Percentiles rank a stretch among this genome's conserved stretches.
Evolutionary conservation across 1,140 invertebrate genomes (phyloP).

Genomic region (Wiebesia pumilae): DNA sequence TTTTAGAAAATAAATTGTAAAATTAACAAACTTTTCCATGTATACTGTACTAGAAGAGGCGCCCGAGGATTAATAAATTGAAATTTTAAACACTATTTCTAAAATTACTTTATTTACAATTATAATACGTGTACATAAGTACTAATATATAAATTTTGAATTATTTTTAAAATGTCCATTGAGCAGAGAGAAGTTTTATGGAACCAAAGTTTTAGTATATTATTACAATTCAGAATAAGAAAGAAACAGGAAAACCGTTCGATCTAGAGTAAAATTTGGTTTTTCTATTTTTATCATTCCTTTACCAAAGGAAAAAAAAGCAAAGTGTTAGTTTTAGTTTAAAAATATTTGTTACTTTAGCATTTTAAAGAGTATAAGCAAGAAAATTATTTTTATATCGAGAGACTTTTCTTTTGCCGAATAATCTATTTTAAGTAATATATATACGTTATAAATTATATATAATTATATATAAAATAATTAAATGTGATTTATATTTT

Average conservation of each 20-base stretch:
- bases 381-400: not conserved
- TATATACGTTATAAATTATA: not conserved
- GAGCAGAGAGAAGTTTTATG: not conserved
- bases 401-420: not conserved
- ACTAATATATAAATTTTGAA: not conserved
- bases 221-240: not conserved
- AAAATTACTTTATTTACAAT: not conserved
- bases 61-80: too few relatives aligned
- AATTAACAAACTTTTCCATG: too few relatives aligned
- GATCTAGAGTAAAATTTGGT: not conserved
- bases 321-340: not conserved
- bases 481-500: not conserved
- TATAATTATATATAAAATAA: not conserved
- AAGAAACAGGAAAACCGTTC: not conserved
- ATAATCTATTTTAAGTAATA: too few relatives aligned
- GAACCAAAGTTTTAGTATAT: not conserved
- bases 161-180: constrained; percentile 9
- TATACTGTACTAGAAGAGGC: too few relatives aligned
- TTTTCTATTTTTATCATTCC: not conserved
- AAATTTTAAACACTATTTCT: not conserved
- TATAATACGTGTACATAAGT: not conserved
- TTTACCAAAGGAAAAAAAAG: not conserved
- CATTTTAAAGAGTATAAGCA: not conserved
- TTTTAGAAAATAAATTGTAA: too few relatives aligned
- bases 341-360: not conserved